A percentile compares a stretch with the other conserved stretches of the same genome.
Conservation (phyloP, 2,797 vertebrate species). For the Tapirus indicus region DNA sequence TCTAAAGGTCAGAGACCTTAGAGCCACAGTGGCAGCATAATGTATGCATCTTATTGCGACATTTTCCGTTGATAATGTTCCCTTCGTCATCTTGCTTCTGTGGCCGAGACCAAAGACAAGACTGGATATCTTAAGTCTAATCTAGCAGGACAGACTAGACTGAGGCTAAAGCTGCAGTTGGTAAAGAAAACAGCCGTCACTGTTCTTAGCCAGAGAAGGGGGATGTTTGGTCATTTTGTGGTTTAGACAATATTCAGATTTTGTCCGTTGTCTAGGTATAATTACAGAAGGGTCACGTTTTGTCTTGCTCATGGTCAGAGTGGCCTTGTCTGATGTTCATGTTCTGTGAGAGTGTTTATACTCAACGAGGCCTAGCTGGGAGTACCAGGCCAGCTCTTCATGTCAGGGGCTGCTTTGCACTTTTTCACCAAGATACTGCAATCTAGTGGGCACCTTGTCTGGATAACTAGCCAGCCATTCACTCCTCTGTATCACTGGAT, state of each 20-base stretch:
- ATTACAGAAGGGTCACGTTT: neutral
- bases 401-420: neutral
- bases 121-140: neutral
- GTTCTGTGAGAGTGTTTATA: neutral
- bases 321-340: neutral
- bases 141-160: neutral
- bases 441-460: neutral
- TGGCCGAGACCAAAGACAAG: no score
- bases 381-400: neutral
- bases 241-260: slow-evolving; percentile 12
- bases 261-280: neutral
- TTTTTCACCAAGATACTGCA: slow-evolving; percentile 3
- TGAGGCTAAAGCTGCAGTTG: neutral
- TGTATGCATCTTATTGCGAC: no score
- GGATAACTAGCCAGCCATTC: neutral
- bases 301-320: neutral
- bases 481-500: neutral
- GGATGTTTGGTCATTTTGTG: neutral
- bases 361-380: neutral
- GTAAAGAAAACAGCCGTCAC: neutral
- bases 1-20: no score
- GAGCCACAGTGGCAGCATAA: no score
- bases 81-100: no score
- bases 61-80: no score
- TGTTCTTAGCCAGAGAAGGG: neutral